Evolutionary conservation across 2,797 vertebrate species (phyloP).

Genomic region (Sebastiscus tertius): DNA sequence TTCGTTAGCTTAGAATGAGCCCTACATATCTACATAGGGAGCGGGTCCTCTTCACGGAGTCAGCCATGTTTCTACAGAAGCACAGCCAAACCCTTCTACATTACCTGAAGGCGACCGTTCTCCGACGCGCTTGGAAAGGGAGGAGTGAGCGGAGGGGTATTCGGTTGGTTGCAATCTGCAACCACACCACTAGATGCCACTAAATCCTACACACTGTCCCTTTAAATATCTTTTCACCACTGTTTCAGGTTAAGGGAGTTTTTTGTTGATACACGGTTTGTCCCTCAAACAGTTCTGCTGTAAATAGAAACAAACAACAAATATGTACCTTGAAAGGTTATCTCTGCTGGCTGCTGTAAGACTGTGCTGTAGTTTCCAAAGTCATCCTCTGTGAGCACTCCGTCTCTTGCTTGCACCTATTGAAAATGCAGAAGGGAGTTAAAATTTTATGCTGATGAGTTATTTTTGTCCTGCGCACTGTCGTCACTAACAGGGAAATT

Average conservation of each 20-base stretch:
- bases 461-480: background rate
- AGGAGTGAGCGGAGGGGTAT: no score
- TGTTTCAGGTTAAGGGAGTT: background rate
- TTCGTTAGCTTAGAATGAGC: no score
- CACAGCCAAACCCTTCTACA: no score
- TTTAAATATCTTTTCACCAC: background rate
- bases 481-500: background rate
- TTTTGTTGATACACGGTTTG: background rate
- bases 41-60: no score
- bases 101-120: no score
- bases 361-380: slow-evolving; percentile 92
- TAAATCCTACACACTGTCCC: no score
- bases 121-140: no score
- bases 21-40: no score
- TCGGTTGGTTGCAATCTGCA: no score
- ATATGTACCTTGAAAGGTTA: slow-evolving; percentile 89
- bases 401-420: slow-evolving; percentile 88
- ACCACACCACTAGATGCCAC: background rate
- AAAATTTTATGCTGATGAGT: background rate
- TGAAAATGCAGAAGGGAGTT: slow-evolving; percentile 12
- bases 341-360: slow-evolving; percentile 88
- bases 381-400: slow-evolving; percentile 91
- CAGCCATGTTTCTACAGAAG: no score
- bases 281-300: background rate
- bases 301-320: background rate